A percentile compares a stretch with the other conserved stretches of the same genome.
phyloP scores from a whole-genome alignment of 2,113 vertebrate genomes.

The Gavialis gangeticus region DNA sequence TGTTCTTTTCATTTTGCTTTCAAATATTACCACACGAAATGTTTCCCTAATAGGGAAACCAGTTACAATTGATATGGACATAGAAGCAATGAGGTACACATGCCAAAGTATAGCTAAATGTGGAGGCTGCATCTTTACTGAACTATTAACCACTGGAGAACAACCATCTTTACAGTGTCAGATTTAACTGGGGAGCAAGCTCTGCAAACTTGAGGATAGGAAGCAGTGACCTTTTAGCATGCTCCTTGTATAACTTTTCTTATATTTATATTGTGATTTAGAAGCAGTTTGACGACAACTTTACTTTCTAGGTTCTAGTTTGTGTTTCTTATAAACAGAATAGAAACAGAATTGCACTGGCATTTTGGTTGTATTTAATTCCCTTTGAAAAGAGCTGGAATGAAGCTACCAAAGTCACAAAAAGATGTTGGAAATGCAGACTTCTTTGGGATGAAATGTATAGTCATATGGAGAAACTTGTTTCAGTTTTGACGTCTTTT shows the following conservation, averaged over 20 bases:
- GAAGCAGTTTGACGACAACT: background rate
- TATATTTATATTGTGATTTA: background rate
- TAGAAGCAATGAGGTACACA: background rate
- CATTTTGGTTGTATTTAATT: background rate
- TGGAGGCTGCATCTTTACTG: too few species aligned
- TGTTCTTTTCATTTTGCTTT: background rate
- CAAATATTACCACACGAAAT: background rate
- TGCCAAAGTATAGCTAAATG: too few species aligned
- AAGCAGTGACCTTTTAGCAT: too few species aligned
- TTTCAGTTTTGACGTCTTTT: background rate
- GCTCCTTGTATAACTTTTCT: too few species aligned
- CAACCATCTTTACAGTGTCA: too few species aligned
- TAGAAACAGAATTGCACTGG: background rate
- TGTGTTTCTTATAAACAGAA: background rate
- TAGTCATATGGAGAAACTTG: background rate
- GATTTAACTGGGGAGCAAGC: too few species aligned
- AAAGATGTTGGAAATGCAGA: background rate
- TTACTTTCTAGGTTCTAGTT: background rate
- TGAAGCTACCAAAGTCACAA: background rate
- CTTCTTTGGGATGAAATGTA: background rate
- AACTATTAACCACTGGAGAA: too few species aligned
- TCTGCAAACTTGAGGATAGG: too few species aligned
- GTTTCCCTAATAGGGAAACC: background rate
- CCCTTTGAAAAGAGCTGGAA: background rate
- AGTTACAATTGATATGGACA: background rate